Base-by-base conservation (phyloP, 2,888 invertebrate genomes). In the Epiperipatus broadwayi region DNA sequence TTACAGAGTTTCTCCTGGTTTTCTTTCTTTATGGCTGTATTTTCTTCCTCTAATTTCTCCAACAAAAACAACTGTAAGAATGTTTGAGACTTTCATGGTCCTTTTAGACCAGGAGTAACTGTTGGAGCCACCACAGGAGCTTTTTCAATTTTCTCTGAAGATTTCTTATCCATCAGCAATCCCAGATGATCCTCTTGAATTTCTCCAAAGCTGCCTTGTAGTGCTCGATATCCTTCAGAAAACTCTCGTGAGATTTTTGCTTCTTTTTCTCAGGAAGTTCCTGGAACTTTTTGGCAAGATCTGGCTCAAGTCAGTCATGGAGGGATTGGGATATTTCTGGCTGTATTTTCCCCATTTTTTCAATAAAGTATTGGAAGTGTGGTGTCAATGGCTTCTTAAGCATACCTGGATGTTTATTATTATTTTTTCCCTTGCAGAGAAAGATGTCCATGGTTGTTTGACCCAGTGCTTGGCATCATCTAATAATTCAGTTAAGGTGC, bases 401-500 rank as follows among this genome's bases (percentile, higher is more conserved):
- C n/a, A n/a, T n/a, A n/a, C n/a, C n/a, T n/a, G n/a, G n/a, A n/a
- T n/a, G n/a, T n/a, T n/a, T n/a, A n/a, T 25, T 37, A 46, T 47
- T 39, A 43, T 44, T 37, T 51, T 55, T 49, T 57, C 59, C 20
- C 54, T 51, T 15, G 52, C 48, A 38, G 57, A 55, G 46, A 59
- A 62, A 40, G 58, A 53, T 8, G 57, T 59, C 61, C 61, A 63
- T 2, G 66, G 66, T 41, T 60, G 58, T 27, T 53, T 51, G 2
- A 60, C 49, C 63, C 63, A 65, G 25, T 52, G 52, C 43, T 58
- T 58, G 1, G 66, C 66, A 52, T 67, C 67, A 8, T 49, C 48
- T 4, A 67, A 44, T 22, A 69, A 45, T 50, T 69, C 68, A 4
- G 52, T 51, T 35, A 69, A 49, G 5, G 66, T 50, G 25, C 68